phyloP scores from a whole-genome alignment of 1,140 invertebrate genomes.

The Helicoverpa zea region DNA sequence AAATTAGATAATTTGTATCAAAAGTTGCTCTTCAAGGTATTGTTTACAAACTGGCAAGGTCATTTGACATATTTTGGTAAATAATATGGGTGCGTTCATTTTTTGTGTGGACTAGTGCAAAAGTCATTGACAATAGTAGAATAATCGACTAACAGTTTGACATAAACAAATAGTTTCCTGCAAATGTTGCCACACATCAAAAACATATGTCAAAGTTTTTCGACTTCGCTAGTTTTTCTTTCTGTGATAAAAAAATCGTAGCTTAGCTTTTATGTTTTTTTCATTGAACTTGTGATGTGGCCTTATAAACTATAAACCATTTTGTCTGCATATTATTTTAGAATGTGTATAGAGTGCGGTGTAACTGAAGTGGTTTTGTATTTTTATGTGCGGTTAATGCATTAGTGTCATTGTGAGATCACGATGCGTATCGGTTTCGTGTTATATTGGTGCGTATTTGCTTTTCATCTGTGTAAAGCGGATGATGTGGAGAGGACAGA shows the following conservation, averaged over 20 bases:
- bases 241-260: constrained; percentile 79
- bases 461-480: constrained; percentile 81
- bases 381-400: constrained; percentile 71
- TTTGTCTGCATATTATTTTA: constrained; percentile 67
- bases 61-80: constrained; percentile 85
- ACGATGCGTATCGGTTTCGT: constrained; percentile 85
- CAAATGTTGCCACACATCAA: constrained; percentile 58
- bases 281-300: constrained; percentile 74
- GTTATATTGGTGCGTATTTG: constrained; percentile 85
- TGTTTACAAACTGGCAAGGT: constrained; percentile 86
- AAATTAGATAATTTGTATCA: constrained; percentile 62
- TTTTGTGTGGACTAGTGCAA: not conserved
- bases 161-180: constrained; percentile 19
- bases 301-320: constrained; percentile 66
- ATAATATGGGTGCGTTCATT: constrained; percentile 57
- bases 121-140: not conserved
- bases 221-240: constrained; percentile 72
- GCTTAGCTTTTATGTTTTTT: constrained; percentile 76
- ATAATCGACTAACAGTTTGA: constrained; percentile 47
- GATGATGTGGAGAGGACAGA: constrained; percentile 83
- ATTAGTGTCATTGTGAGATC: constrained; percentile 80
- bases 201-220: constrained; percentile 72
- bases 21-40: constrained; percentile 67
- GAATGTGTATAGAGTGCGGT: constrained; percentile 79
- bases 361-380: constrained; percentile 68